These are phyloP conservation scores for Thalassophryne amazonica DNA, from an alignment of 2,797 vertebrate genomes.

Conservation along the genomic window DNA sequence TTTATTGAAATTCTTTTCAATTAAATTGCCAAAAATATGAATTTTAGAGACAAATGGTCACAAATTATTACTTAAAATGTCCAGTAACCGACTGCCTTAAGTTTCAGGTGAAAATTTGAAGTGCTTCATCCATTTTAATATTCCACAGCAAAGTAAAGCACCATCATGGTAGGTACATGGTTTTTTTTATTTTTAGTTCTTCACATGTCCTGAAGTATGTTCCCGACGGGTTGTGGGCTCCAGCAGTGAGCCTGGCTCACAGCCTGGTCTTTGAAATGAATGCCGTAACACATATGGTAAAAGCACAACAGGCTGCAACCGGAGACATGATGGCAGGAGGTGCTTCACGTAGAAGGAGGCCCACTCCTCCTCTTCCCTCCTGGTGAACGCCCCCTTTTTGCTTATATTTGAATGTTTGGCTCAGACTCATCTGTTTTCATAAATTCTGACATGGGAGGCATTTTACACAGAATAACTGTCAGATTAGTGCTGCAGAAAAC, in stretches of 20 bases:
- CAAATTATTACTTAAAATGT: too few species aligned
- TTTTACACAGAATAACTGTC: conserved; percentile 16
- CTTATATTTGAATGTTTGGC: conserved; percentile 37
- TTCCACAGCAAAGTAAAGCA: conserved; percentile 16
- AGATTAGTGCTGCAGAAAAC: conserved; percentile 9
- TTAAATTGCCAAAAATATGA: too few species aligned
- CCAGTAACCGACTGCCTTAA: too few species aligned
- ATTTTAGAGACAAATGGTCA: too few species aligned
- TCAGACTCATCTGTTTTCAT: conserved; percentile 9
- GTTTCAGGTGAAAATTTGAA: background rate
- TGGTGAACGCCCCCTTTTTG: conserved; percentile 32
- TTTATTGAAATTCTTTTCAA: too few species aligned
- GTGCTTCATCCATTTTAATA: background rate
- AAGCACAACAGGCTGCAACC: conserved; percentile 53
- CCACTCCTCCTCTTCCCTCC: conserved; percentile 14
- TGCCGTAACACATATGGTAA: conserved; percentile 52
- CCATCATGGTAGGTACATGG: conserved; percentile 16
- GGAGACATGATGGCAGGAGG: conserved; percentile 41
- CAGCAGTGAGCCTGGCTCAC: conserved; percentile 40
- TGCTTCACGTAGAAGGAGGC: conserved; percentile 35
- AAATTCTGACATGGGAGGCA: conserved; percentile 1
- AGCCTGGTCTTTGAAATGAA: conserved; percentile 37
- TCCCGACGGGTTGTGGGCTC: conserved; percentile 27
- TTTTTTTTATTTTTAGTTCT: conserved; percentile 61
- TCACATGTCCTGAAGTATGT: conserved; percentile 37